These are phyloP conservation scores for Euspilapteryx auroguttella DNA, from an alignment of 2,888 invertebrate species.

Conservation along the genomic window DNA sequence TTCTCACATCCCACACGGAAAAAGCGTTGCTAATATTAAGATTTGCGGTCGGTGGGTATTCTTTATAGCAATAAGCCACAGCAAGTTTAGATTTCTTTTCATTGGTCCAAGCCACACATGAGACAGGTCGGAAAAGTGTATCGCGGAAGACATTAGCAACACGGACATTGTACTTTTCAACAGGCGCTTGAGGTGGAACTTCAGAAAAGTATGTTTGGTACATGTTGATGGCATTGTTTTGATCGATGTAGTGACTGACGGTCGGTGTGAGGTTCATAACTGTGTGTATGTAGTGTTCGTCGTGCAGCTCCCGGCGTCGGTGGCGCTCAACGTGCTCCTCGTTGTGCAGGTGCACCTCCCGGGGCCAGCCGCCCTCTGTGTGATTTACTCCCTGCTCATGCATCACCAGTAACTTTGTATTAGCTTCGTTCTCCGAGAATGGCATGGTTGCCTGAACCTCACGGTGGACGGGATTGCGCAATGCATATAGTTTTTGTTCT, in stretches of 20 bases:
- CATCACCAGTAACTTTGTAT: constrained; percentile 63
- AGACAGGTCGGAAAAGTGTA: constrained; percentile 42
- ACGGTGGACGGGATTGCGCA: constrained; percentile 53
- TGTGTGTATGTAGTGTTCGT: constrained; percentile 71
- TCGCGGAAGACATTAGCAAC: constrained; percentile 72
- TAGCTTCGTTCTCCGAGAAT: constrained; percentile 55
- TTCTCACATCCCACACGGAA: constrained; percentile 69
- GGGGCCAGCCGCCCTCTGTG: constrained; percentile 84
- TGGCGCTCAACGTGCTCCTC: constrained; percentile 73
- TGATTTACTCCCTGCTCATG: constrained; percentile 70
- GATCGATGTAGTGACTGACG: constrained; percentile 68
- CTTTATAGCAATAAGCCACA: constrained; percentile 60
- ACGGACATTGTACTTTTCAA: constrained; percentile 58
- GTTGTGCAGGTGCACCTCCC: constrained; percentile 66
- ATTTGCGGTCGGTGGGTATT: constrained; percentile 11
- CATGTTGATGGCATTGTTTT: constrained; percentile 81
- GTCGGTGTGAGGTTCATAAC: constrained; percentile 57
- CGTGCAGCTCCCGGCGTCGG: constrained; percentile 78
- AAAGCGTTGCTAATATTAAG: constrained; percentile 46
- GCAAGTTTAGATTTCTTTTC: constrained; percentile 66
- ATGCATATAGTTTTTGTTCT: constrained; percentile 38
- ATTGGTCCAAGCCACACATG: constrained; percentile 72
- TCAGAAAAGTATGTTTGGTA: constrained; percentile 74
- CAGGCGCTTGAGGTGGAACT: constrained; percentile 44
- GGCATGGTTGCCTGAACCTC: constrained; percentile 43